These are phyloP conservation scores for Epinephelus cyanopodus DNA, from an alignment of 2,113 vertebrate species.

Conservation along the genomic window DNA sequence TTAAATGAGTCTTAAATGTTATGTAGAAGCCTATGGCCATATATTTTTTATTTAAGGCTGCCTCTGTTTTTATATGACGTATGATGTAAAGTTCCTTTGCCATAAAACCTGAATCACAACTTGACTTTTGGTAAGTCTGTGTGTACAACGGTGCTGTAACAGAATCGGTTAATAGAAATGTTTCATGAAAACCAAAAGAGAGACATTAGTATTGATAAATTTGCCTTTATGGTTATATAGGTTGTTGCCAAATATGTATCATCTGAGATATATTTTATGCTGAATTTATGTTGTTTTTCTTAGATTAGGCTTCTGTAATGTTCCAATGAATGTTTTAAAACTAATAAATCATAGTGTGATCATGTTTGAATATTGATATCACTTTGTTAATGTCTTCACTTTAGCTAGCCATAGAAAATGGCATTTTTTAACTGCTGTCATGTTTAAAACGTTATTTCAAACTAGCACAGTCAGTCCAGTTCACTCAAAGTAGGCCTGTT, in stretches of 20 bases:
- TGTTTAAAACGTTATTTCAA: too few relatives aligned
- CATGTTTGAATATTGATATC: too few relatives aligned
- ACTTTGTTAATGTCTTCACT: too few relatives aligned
- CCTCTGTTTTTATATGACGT: slow-evolving; percentile 6
- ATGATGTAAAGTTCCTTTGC: slow-evolving; percentile 12
- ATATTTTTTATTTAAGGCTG: slow-evolving; percentile 35
- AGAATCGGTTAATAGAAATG: not conserved
- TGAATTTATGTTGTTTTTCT: not conserved
- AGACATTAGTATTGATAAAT: not conserved
- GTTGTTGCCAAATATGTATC: slow-evolving; percentile 6
- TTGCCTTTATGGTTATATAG: not conserved
- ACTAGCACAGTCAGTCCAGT: too few relatives aligned
- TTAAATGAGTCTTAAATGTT: not conserved
- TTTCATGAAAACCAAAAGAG: not conserved
- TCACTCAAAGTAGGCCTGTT: too few relatives aligned
- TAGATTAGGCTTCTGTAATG: not conserved
- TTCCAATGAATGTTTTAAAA: not conserved
- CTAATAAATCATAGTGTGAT: too few relatives aligned
- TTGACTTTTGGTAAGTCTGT: not conserved
- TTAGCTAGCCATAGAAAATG: too few relatives aligned
- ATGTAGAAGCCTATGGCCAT: not conserved
- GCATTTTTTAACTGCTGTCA: too few relatives aligned
- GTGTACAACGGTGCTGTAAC: not conserved
- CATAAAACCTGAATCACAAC: slow-evolving; percentile 29
- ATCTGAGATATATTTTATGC: not conserved